Evolutionary conservation across 2,113 vertebrate species (phyloP).

Genomic region (Alligator mississippiensis): DNA sequence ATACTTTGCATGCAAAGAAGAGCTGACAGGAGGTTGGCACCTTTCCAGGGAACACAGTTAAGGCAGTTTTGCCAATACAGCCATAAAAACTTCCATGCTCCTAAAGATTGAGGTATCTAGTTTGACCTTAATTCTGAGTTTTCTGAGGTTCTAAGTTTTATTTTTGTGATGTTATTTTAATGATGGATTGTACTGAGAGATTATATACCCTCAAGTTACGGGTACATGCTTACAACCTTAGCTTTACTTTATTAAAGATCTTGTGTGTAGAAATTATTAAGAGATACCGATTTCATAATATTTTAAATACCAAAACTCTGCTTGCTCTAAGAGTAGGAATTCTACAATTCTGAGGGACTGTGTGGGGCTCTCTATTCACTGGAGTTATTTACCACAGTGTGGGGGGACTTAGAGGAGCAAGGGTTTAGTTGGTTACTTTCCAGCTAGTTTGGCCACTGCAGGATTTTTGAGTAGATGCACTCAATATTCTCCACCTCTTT

Average conservation of each 20-base stretch:
- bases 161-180: neutral
- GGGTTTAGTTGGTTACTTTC: neutral
- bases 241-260: neutral
- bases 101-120: neutral
- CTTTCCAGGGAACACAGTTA: neutral
- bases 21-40: neutral
- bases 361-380: neutral
- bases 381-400: neutral
- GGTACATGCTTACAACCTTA: neutral
- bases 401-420: neutral
- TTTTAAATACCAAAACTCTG: neutral
- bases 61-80: neutral
- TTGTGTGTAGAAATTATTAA: neutral
- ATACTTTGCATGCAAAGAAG: neutral
- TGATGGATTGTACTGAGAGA: neutral
- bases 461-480: neutral
- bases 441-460: neutral
- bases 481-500: rapidly evolving
- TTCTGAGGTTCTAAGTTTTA: neutral
- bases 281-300: neutral
- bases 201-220: neutral
- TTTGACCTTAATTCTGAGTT: neutral
- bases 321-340: neutral
- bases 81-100: neutral
- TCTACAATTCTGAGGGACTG: neutral